Base-by-base conservation (phyloP, 2,797 vertebrate genomes). In the Chaetophractus vellerosus region DNA sequence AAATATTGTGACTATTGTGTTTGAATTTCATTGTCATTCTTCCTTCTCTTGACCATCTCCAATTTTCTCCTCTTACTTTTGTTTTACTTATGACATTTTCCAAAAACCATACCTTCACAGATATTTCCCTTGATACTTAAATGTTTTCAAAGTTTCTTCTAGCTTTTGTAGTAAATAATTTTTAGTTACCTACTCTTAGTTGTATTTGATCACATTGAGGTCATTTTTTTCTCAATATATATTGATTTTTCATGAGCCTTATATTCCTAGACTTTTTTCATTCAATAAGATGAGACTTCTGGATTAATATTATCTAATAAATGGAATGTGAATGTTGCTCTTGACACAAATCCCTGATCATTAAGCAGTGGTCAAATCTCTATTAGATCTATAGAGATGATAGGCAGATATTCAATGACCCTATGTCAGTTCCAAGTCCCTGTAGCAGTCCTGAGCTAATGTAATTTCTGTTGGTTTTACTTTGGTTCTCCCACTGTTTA, bases 301-400 rank as follows among this genome's bases (percentile, higher is more conserved):
- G 15, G 69, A 68, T 88, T 79, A 90, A 75, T 93, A 93, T 36
- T 15, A 16, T 75, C 7, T 81, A 81, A 69, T 79, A 93, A 87
- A 69, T 3, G 69, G 11, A 12, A 9, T 84, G 50, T 57, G 21
- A 76, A 23, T 55, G 90, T 66, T 80, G 38, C 19, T 4, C 7
- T 87, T 83, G 19, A 15, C 36, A 76, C 19, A 80, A 79, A 63
- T 83, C 28, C 45, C 36, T 87, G 23, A 80, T 94, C 75, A 45
- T 15, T 69, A 78, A 83, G 45, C 38, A 64, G 5, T 71, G 28
- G 90, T 71, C 66, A 74, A 50, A 88, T 69, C 12, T 86, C 23
- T 92, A 84, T 82, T 52, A 87, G 14, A 61, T 87, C 14, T 45
- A 80, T 5, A 79, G 28, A 41, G n/a, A 83, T 83, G 72, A 33